Conservation (phyloP, 2,797 vertebrate species). For the Centroberyx gerrardi region DNA sequence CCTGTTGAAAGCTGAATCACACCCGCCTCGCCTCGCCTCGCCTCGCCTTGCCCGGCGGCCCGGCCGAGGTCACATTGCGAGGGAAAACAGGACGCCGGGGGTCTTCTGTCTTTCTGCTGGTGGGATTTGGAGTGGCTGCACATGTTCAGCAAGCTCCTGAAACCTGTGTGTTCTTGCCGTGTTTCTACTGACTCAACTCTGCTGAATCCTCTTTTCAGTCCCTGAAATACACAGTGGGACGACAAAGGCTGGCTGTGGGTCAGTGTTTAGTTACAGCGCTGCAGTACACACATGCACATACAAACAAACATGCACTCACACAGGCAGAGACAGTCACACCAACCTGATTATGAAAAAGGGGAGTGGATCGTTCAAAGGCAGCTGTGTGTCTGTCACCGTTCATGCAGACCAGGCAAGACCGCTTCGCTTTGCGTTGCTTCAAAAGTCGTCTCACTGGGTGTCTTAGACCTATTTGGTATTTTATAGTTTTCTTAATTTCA, state of each 20-base stretch:
- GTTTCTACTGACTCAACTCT: constrained; percentile 49
- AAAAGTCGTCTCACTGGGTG: too few species aligned
- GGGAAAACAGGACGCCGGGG: constrained; percentile 68
- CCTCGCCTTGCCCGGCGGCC: constrained; percentile 39
- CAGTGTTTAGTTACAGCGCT: constrained; percentile 1
- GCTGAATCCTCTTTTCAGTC: constrained; percentile 60
- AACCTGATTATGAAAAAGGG: too few species aligned
- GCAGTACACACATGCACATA: not conserved
- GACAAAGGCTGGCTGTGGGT: constrained; percentile 45
- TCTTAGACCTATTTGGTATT: too few species aligned
- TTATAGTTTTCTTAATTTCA: too few species aligned
- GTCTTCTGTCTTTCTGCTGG: constrained; percentile 24
- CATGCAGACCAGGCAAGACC: too few species aligned
- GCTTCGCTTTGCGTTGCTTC: too few species aligned
- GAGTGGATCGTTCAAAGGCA: too few species aligned
- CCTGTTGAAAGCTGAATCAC: constrained; percentile 81
- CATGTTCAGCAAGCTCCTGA: constrained; percentile 57
- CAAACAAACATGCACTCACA: not conserved
- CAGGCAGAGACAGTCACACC: not conserved
- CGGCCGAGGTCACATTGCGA: constrained; percentile 57
- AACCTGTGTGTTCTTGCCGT: constrained; percentile 28
- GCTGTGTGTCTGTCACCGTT: too few species aligned
- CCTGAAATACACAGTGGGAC: constrained; percentile 70
- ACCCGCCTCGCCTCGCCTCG: constrained; percentile 37
- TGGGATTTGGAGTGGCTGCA: constrained; percentile 65